These are phyloP conservation scores for Sebastes vulpes DNA, from an alignment of 2,797 vertebrate species.

Conservation along the genomic window DNA sequence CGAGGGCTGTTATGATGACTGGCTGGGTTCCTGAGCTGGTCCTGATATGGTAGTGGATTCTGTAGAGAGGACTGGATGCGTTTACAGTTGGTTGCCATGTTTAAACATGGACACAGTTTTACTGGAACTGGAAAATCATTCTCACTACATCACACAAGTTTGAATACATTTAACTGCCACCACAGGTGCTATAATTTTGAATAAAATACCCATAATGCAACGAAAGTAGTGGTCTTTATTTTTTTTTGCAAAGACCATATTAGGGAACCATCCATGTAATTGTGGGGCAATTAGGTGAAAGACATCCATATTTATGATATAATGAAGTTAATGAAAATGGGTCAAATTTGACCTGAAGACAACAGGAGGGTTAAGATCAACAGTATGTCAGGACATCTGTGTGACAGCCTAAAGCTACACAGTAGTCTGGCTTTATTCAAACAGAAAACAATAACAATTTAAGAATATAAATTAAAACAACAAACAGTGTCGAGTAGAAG, in stretches of 20 bases:
- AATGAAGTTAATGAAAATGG: too few species aligned
- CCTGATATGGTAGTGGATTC: slow-evolving; percentile 76
- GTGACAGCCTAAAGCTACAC: slow-evolving; percentile 24
- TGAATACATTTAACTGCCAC: not conserved
- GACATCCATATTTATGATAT: too few species aligned
- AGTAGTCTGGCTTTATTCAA: slow-evolving; percentile 31
- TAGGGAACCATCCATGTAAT: too few species aligned
- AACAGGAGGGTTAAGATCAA: not conserved
- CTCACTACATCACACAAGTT: not conserved
- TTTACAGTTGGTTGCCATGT: slow-evolving; percentile 17
- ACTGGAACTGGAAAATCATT: slow-evolving; percentile 8
- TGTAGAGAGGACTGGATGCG: slow-evolving; percentile 32
- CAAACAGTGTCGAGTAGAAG: not conserved
- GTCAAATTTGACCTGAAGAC: too few species aligned
- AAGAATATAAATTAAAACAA: slow-evolving; percentile 30
- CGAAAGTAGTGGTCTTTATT: too few species aligned
- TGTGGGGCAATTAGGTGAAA: too few species aligned
- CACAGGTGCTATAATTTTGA: too few species aligned
- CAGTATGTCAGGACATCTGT: not conserved
- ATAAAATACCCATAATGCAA: too few species aligned
- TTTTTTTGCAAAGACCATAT: too few species aligned
- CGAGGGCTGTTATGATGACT: slow-evolving; percentile 45
- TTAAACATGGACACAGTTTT: slow-evolving; percentile 22
- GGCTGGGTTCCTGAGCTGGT: slow-evolving; percentile 70
- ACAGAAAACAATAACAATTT: slow-evolving; percentile 21